These are phyloP conservation scores for Thryonomys swinderianus DNA, from an alignment of 2,113 vertebrate species.

Conservation along the genomic window DNA sequence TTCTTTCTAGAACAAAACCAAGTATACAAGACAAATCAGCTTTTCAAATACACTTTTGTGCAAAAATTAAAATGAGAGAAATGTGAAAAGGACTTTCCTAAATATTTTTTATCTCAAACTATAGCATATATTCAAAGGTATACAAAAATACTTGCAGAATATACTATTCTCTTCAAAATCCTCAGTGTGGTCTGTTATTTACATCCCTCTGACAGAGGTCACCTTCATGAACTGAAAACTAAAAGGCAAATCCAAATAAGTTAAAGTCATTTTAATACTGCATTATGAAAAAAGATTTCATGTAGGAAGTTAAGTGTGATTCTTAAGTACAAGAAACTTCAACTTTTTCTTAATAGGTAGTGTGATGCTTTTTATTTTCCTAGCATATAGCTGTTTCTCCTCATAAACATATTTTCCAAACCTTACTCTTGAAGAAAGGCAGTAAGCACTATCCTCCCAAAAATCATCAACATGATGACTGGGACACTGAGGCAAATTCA, in stretches of 20 bases:
- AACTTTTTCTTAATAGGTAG: neutral
- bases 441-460: neutral
- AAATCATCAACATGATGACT: neutral
- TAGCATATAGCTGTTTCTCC: neutral
- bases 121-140: neutral
- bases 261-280: neutral
- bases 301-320: neutral
- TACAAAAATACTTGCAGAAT: neutral
- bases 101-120: neutral
- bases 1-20: constrained; percentile 44
- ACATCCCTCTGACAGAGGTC: neutral
- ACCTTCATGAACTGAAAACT: neutral
- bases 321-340: constrained; percentile 2
- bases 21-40: neutral
- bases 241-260: neutral
- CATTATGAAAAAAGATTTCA: neutral
- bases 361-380: neutral
- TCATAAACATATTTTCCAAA: neutral
- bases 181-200: neutral
- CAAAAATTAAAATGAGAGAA: constrained; percentile 14
- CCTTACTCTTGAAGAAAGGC: neutral
- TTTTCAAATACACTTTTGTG: neutral
- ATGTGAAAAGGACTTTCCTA: constrained; percentile 33
- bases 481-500: neutral
- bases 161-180: neutral